Percentiles rank a stretch among this genome's conserved stretches.
Evolutionary conservation across 2,888 invertebrate species (phyloP).

Genomic region (Lapara coniferarum): DNA sequence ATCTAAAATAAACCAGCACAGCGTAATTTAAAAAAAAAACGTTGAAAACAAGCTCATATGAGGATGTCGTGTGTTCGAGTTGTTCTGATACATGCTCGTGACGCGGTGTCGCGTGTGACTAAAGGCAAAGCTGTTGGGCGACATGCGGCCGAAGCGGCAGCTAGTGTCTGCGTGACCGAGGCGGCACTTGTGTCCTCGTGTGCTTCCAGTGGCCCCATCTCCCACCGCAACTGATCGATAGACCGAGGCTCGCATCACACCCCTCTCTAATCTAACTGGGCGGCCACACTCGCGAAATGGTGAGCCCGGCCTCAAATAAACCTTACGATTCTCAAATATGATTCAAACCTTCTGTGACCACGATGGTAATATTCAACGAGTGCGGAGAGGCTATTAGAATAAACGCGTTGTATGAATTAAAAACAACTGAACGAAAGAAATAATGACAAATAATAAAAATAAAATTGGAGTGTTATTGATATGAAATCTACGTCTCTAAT

Average conservation of each 20-base stretch:
- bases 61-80: slow-evolving; percentile 59
- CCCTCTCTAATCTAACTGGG: slow-evolving; percentile 27
- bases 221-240: slow-evolving; percentile 43
- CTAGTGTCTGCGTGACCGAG: slow-evolving; percentile 53
- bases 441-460: slow-evolving; percentile 73
- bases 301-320: slow-evolving; percentile 46
- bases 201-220: slow-evolving; percentile 78
- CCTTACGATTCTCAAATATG: slow-evolving; percentile 54
- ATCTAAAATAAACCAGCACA: slow-evolving; percentile 69
- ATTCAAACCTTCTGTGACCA: slow-evolving; percentile 67
- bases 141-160: slow-evolving; percentile 49
- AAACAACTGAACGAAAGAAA: slow-evolving; percentile 72
- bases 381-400: slow-evolving; percentile 77
- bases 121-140: slow-evolving; percentile 57
- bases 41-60: slow-evolving; percentile 70
- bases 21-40: slow-evolving; percentile 60
- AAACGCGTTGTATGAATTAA: slow-evolving; percentile 76
- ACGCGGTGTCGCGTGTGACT: slow-evolving; percentile 49
- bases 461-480: slow-evolving; percentile 82
- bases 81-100: slow-evolving; percentile 50
- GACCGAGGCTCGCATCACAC: slow-evolving; percentile 34
- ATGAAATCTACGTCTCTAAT: slow-evolving; percentile 84
- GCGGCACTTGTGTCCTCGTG: slow-evolving; percentile 70
- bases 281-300: slow-evolving; percentile 36
- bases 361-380: slow-evolving; percentile 68